A percentile compares a stretch with the other conserved stretches of the same genome.
These are phyloP conservation scores for Macrostomum lignano DNA, from an alignment of 1,140 invertebrate species.

Conservation along the genomic window DNA sequence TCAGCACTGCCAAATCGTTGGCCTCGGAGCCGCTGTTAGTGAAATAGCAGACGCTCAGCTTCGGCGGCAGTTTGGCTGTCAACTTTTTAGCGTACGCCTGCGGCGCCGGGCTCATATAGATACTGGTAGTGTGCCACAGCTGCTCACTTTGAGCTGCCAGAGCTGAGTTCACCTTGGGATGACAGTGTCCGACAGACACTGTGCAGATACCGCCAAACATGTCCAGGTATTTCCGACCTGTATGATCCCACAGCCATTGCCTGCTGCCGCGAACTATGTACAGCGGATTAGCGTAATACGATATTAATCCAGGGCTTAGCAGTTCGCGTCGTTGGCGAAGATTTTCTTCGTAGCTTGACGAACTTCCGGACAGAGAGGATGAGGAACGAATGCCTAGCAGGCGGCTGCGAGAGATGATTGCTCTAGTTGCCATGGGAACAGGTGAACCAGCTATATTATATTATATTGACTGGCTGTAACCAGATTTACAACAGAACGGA, in stretches of 20 bases:
- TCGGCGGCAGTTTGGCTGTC: slow-evolving; percentile 44
- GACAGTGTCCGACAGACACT: slow-evolving; percentile 81
- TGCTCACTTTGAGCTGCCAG: slow-evolving; percentile 44
- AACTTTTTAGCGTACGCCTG: slow-evolving; percentile 64
- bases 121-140: slow-evolving; percentile 63
- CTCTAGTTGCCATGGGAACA: no score
- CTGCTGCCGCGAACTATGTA: slow-evolving; percentile 9
- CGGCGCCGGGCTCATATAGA: slow-evolving; percentile 59
- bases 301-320: no score
- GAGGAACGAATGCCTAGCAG: no score
- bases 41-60: slow-evolving; percentile 63
- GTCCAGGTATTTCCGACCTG: slow-evolving; percentile 59
- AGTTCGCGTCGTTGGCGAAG: no score
- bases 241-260: slow-evolving; percentile 62
- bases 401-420: no score
- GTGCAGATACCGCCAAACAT: slow-evolving; percentile 84
- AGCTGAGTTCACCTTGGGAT: slow-evolving; percentile 51
- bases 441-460: no score
- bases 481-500: no score
- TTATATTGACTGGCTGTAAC: no score
- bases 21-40: slow-evolving; percentile 87
- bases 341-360: no score
- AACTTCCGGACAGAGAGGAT: no score
- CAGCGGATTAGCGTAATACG: background rate
- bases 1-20: slow-evolving; percentile 61